Conservation (phyloP, 2,113 vertebrate species). For the Oreochromis aureus region DNA sequence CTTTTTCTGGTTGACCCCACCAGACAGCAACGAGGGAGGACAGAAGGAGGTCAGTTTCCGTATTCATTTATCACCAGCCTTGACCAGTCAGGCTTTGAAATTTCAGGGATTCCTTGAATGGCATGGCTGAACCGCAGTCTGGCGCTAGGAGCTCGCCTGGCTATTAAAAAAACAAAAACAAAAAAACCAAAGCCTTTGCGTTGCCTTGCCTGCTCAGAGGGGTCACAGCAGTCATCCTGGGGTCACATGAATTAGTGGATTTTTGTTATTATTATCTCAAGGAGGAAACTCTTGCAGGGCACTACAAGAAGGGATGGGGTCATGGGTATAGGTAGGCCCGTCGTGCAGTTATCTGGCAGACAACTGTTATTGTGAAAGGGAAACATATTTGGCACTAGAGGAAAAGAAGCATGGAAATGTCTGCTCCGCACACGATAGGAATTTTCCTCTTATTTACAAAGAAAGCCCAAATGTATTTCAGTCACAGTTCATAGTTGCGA, state of each 20-base stretch:
- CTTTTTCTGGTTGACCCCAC: slow-evolving; percentile 32
- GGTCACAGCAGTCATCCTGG: slow-evolving; percentile 38
- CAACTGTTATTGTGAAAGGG: slow-evolving; percentile 51
- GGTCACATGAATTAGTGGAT: slow-evolving; percentile 55
- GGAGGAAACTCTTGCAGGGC: slow-evolving; percentile 59
- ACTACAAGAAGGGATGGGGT: background rate
- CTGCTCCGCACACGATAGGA: background rate
- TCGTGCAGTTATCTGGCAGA: slow-evolving; percentile 11
- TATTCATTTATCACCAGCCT: slow-evolving; percentile 50
- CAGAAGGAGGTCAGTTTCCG: slow-evolving; percentile 28
- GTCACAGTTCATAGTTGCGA: background rate
- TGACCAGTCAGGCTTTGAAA: slow-evolving; percentile 51
- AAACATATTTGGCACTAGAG: slow-evolving; percentile 44
- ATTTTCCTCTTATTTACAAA: slow-evolving; percentile 52
- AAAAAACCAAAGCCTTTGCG: slow-evolving; percentile 22
- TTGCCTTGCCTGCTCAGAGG: slow-evolving; percentile 10
- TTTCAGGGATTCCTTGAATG: slow-evolving; percentile 43
- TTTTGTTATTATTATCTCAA: slow-evolving; percentile 63
- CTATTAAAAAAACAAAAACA: slow-evolving; percentile 29
- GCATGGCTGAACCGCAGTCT: background rate
- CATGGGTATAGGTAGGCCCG: slow-evolving; percentile 40
- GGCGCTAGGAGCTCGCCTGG: background rate
- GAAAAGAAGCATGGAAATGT: slow-evolving; percentile 23
- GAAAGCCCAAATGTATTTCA: slow-evolving; percentile 6
- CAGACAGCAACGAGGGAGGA: background rate